Percentiles rank a stretch among this genome's conserved stretches.
phyloP scores from a whole-genome alignment of 2,888 invertebrate species.

The Lithosia quadra region DNA sequence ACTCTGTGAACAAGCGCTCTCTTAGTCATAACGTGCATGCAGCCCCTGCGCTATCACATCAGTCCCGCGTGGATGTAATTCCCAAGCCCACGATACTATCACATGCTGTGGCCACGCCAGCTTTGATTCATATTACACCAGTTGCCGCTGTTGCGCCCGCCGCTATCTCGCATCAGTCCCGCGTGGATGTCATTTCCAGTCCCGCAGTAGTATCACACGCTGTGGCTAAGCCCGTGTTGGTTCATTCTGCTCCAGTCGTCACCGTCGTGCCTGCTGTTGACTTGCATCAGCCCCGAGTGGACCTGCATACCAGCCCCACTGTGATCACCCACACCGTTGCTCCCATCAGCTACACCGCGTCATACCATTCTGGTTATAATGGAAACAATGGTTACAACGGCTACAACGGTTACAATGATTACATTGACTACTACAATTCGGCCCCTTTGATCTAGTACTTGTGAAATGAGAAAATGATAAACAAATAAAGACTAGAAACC shows the following conservation, averaged over 20 bases:
- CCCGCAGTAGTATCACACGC: slow-evolving; percentile 54
- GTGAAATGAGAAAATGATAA: slow-evolving; percentile 76
- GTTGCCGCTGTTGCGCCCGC: slow-evolving; percentile 52
- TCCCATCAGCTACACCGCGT: slow-evolving; percentile 56
- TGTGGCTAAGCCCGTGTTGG: slow-evolving; percentile 23
- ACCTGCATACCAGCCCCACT: slow-evolving; percentile 59
- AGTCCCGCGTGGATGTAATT: slow-evolving; percentile 67
- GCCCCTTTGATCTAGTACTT: slow-evolving; percentile 69
- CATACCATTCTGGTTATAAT: slow-evolving; percentile 45
- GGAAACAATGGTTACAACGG: background rate
- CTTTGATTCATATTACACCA: slow-evolving; percentile 44
- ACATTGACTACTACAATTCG: slow-evolving; percentile 54
- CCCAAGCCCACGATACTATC: slow-evolving; percentile 63
- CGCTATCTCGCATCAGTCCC: slow-evolving; percentile 78
- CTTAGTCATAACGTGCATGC: slow-evolving; percentile 61
- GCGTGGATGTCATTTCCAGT: slow-evolving; percentile 59
- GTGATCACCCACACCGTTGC: slow-evolving; percentile 44
- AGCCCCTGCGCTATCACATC: slow-evolving; percentile 72
- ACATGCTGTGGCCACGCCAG: slow-evolving; percentile 61
- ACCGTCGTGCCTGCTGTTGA: slow-evolving; percentile 51
- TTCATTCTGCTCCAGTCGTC: background rate
- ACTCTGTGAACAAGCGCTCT: slow-evolving; percentile 68
- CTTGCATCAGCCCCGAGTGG: slow-evolving; percentile 71
- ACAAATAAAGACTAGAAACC: slow-evolving; percentile 59
- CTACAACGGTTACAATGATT: background rate